Evolutionary conservation across 2,888 invertebrate genomes (phyloP), one percentile per base, ranked within the genome.

Genomic region (Neuroscelio doddi): DNA sequence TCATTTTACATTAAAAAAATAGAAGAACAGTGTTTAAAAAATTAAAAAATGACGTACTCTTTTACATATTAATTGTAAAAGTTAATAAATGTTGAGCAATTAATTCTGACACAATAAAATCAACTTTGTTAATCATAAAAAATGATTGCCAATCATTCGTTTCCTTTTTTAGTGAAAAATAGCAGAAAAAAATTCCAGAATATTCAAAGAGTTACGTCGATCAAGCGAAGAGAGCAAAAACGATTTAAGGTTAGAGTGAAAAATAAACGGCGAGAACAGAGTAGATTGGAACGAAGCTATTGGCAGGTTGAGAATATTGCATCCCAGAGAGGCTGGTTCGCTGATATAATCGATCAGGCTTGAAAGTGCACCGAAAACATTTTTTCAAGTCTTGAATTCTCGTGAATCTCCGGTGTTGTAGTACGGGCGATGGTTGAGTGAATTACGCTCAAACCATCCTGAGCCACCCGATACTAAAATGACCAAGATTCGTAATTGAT

Each of bases 321-420:
- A 52, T 47, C 59, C 64, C 56, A 56, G n/a, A 57, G 63, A 67
- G 67, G 64, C 59, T 64, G 63, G 59, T 42, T 61, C 59, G 63
- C 57, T 52, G 64, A 55, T 56, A 64, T 53, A 42, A 64, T 64
- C 63, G 63, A 64, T 64, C 63, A 49, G 63, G 39, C 36, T 47
- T 27, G 32, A 16, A 9, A 12, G 21, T 39, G 47, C 58, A 27
- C 46, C 55, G 29, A 47, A 67, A 63, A 58, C 50, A 47, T 51
- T 53, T 66, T 63, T 49, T 36, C 14, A 34, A 34, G 14, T n/a
- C 36, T 3, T 30, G 9, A 30, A 53, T 36, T 21, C 29, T 32
- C 8, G 17, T 38, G 57, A 50, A 55, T 46, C 36, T 46, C 30
- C 16, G 42, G n/a, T 52, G 9, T 45, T 50, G 27, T 44, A 26